Evolutionary conservation across 2,113 vertebrate species (phyloP), one percentile per base, ranked within the genome.

Genomic region (Steatornis caripensis): DNA sequence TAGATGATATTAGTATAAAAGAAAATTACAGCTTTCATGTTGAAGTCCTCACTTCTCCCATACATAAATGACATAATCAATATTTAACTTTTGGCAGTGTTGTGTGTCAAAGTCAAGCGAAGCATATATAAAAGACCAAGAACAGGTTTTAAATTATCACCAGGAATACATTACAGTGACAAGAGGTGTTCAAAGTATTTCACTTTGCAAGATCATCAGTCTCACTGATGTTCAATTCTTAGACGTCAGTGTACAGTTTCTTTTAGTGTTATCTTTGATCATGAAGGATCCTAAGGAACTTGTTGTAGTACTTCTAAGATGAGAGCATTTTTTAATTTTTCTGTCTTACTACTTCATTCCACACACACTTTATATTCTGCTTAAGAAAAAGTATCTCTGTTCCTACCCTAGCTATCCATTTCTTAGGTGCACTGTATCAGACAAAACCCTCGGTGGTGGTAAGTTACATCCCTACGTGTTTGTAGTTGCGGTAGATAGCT

Each of bases 21-120:
- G 78, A 94, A 96, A 93, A 93, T 62, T 66, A 64, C 49, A 66
- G 51, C 89, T 92, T 96, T 97, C 92, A 90, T 62, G 49, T 45
- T 86, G 66, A 96, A 68, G 30, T 75, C 85, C 88, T 92, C 17
- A 5, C 51, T 91, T 92, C 37, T 92, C 30, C 53, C 34, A 37
- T 84, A 53, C 18, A 53, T 84, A 90, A 78, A 41, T 71, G 43
- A 39, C 13, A 5, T 89, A 81, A 92, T 84, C 68, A 65, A 8
- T 91, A 82, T 77, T 85, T 96, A 87, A 85, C 68, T 78, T 92
- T 86, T 94, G 71, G 34, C 43, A 66, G 2, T 60, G 32, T 75
- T 81, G 19, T 66, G 17, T 90, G 76, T 94, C 51, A 62, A 65
- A 96, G 46, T 86, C 62, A 92, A 90, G 68, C 46, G 24, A 89